Evolutionary conservation across 2,113 vertebrate species (phyloP).

Genomic region (Alectura lathami): DNA sequence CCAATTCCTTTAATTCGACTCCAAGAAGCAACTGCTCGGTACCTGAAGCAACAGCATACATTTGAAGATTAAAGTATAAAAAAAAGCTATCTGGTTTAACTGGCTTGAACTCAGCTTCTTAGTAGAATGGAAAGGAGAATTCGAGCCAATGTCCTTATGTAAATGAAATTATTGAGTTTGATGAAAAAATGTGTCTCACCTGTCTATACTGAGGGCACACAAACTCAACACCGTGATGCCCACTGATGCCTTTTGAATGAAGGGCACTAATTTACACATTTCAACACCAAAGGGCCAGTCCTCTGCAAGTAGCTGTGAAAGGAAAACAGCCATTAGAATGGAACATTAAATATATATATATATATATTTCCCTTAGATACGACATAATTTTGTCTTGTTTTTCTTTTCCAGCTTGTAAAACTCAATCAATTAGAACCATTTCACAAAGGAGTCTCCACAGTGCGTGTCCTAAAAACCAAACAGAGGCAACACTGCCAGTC

Average conservation of each 20-base stretch:
- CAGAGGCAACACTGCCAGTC: not conserved
- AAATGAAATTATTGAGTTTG: not conserved
- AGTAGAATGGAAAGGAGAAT: not conserved
- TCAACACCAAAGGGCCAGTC: constrained; percentile 91
- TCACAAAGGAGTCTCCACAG: not conserved
- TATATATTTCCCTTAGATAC: not conserved
- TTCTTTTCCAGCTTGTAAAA: not conserved
- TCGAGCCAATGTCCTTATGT: not conserved
- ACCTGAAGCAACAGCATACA: constrained; percentile 74
- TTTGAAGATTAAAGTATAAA: not conserved
- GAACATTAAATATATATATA: too few species aligned
- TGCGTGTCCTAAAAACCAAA: not conserved
- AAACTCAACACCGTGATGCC: constrained; percentile 93
- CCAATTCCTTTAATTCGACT: constrained; percentile 88
- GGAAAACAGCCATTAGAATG: constrained; percentile 26
- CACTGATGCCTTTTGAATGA: constrained; percentile 92
- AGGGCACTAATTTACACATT: constrained; percentile 93
- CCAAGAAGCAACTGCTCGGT: constrained; percentile 89
- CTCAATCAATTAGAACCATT: not conserved
- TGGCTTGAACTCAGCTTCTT: not conserved
- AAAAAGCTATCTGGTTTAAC: not conserved
- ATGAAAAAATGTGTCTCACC: constrained; percentile 74
- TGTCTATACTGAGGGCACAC: constrained; percentile 92
- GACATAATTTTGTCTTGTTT: not conserved
- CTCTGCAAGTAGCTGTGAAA: constrained; percentile 85